Percentiles rank a stretch among this genome's conserved stretches.
These are phyloP conservation scores for Capitulum mitella DNA, from an alignment of 2,888 invertebrate genomes.

Conservation along the genomic window DNA sequence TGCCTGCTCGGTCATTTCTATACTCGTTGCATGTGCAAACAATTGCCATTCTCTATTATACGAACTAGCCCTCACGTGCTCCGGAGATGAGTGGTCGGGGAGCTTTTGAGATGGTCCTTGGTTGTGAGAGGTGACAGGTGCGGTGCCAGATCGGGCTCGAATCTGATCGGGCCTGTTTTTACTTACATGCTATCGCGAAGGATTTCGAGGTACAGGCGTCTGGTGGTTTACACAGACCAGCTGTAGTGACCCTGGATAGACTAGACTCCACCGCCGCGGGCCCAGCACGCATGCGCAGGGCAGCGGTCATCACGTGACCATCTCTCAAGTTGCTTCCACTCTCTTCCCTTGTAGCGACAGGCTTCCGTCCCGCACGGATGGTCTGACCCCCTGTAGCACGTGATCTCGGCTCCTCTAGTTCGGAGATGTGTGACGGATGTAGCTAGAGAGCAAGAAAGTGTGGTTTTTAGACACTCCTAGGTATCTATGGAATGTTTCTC, in stretches of 20 bases:
- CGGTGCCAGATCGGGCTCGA: not conserved
- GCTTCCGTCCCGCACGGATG: not conserved
- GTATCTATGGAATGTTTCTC: no score
- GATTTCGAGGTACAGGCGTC: slow-evolving; percentile 24
- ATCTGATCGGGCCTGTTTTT: slow-evolving; percentile 4
- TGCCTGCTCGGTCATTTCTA: slow-evolving; percentile 38
- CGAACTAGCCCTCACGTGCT: not conserved
- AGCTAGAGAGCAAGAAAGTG: not conserved
- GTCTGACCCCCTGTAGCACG: slow-evolving; percentile 2
- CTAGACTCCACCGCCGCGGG: slow-evolving; percentile 2
- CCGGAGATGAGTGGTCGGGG: slow-evolving; percentile 51
- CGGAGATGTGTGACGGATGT: not conserved
- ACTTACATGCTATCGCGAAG: slow-evolving; percentile 21
- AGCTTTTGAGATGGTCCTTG: slow-evolving; percentile 93
- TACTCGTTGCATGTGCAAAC: slow-evolving; percentile 30
- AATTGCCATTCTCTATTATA: slow-evolving; percentile 21
- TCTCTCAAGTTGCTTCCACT: slow-evolving; percentile 25
- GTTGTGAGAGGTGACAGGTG: slow-evolving; percentile 41
- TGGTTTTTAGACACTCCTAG: no score
- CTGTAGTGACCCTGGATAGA: slow-evolving; percentile 23
- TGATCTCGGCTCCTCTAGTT: not conserved
- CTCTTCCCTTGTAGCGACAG: slow-evolving; percentile 3
- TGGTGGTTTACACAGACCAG: not conserved
- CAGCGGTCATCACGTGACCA: not conserved
- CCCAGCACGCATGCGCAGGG: not conserved